phyloP scores from a whole-genome alignment of 1,140 invertebrate genomes.

The Drosophila albomicans region DNA sequence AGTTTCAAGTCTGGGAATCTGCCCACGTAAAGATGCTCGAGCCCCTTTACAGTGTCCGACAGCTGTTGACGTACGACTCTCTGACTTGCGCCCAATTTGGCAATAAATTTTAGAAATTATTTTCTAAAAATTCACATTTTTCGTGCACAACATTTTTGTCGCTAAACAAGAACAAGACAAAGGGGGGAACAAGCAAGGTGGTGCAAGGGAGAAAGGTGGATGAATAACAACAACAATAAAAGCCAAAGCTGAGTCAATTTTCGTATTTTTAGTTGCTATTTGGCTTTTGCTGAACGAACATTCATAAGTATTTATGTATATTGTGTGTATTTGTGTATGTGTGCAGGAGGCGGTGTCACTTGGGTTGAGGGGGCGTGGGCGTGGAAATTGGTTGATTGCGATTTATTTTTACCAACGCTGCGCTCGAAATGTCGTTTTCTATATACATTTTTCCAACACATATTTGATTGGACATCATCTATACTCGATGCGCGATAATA shows the following conservation, averaged over 20 bases:
- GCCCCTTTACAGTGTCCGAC: slow-evolving; percentile 29
- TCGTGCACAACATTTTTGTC: slow-evolving; percentile 49
- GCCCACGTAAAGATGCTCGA: slow-evolving; percentile 32
- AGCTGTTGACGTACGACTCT: slow-evolving; percentile 60
- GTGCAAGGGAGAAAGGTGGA: not conserved
- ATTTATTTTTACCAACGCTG: slow-evolving; percentile 53
- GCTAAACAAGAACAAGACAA: slow-evolving; percentile 40
- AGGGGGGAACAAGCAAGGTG: too few relatives aligned
- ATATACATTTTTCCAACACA: slow-evolving; percentile 15
- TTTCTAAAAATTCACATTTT: slow-evolving; percentile 53
- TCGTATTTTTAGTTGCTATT: slow-evolving; percentile 70
- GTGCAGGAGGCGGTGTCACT: not conserved
- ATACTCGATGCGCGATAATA: not conserved
- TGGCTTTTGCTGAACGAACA: slow-evolving; percentile 16
- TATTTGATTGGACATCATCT: slow-evolving; percentile 39
- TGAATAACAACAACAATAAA: slow-evolving; percentile 57
- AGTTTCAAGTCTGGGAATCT: slow-evolving; percentile 21
- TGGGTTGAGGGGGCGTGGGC: slow-evolving; percentile 5
- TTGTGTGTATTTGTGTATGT: not conserved
- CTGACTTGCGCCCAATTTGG: slow-evolving; percentile 75
- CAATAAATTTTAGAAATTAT: slow-evolving; percentile 78
- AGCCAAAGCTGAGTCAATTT: slow-evolving; percentile 72
- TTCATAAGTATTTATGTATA: too few relatives aligned
- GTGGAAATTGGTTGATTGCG: slow-evolving; percentile 41
- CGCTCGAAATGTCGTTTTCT: slow-evolving; percentile 43